phyloP scores from a whole-genome alignment of 2,888 invertebrate genomes.

The Molorchus minor region DNA sequence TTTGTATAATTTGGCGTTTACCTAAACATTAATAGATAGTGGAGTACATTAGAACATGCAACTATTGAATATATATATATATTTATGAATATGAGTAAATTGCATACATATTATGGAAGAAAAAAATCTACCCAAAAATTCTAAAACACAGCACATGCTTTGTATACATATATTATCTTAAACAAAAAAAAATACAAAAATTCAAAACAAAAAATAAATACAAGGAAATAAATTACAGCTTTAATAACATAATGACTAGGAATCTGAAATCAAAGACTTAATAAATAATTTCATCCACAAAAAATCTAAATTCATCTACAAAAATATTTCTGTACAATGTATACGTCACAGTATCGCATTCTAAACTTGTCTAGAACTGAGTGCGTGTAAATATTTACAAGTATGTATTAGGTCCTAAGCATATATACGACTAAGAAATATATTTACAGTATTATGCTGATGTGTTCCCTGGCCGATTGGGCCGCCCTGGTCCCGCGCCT shows the following conservation, averaged over 20 bases:
- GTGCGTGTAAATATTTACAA: constrained; percentile 42
- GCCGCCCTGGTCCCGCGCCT: constrained; percentile 63
- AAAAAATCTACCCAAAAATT: neutral
- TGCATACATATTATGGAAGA: constrained; percentile 4
- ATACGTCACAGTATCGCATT: constrained; percentile 10
- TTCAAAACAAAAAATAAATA: constrained; percentile 12
- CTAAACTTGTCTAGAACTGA: constrained; percentile 34
- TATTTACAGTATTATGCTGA: constrained; percentile 43
- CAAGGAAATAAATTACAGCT: constrained; percentile 22
- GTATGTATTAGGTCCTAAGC: constrained; percentile 40
- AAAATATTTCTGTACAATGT: constrained; percentile 13
- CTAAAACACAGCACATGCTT: constrained; percentile 14
- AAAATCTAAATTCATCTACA: constrained; percentile 13
- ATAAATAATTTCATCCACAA: constrained; percentile 5
- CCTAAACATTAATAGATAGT: neutral
- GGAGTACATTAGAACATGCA: constrained; percentile 10
- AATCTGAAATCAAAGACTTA: constrained; percentile 19
- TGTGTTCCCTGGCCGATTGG: constrained; percentile 60
- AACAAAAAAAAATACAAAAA: constrained; percentile 1
- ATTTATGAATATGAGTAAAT: constrained; percentile 2
- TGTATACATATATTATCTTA: constrained; percentile 2
- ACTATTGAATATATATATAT: constrained; percentile 1
- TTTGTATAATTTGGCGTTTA: constrained; percentile 2
- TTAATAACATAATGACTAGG: constrained; percentile 25
- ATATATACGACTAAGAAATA: constrained; percentile 41